Conservation (phyloP, 1,140 invertebrate genomes). For the Manduca sexta region DNA sequence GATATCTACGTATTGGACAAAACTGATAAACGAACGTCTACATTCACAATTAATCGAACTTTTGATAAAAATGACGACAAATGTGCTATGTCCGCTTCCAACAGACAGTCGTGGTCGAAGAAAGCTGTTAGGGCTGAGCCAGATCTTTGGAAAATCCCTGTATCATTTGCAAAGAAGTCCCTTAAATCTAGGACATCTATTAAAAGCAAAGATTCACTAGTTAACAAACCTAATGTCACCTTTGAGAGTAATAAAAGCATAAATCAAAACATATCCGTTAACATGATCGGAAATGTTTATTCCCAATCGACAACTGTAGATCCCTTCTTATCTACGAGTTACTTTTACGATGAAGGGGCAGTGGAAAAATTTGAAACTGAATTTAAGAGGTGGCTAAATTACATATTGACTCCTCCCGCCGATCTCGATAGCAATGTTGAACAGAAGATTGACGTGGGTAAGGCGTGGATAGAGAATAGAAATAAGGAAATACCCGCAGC, state of each 20-base stretch:
- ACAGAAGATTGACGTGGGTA: conserved; percentile 80
- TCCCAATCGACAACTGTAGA: conserved; percentile 77
- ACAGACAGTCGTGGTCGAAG: conserved; percentile 51
- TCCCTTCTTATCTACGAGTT: conserved; percentile 78
- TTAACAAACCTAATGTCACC: conserved; percentile 37
- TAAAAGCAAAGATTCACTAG: conserved; percentile 30
- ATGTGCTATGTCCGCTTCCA: not conserved
- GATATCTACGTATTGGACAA: conserved; percentile 44
- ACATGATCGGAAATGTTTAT: conserved; percentile 60
- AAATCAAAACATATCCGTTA: conserved; percentile 42
- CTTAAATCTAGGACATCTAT: conserved; percentile 29
- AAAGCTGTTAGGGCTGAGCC: conserved; percentile 48
- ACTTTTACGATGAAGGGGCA: conserved; percentile 87
- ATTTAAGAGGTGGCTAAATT: conserved; percentile 92
- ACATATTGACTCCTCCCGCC: conserved; percentile 85
- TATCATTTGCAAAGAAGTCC: conserved; percentile 28
- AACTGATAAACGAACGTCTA: conserved; percentile 39
- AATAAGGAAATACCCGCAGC: conserved; percentile 78
- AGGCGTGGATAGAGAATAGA: conserved; percentile 81
- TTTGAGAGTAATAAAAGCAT: conserved; percentile 37
- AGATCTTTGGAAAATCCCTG: conserved; percentile 54
- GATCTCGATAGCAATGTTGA: conserved; percentile 79
- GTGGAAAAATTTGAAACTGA: conserved; percentile 85
- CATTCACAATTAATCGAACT: conserved; percentile 56
- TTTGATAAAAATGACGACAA: conserved; percentile 1